A percentile compares a stretch with the other conserved stretches of the same genome.
These are phyloP conservation scores for Trissolcus basalis DNA, from an alignment of 1,140 invertebrate genomes.

Conservation along the genomic window DNA sequence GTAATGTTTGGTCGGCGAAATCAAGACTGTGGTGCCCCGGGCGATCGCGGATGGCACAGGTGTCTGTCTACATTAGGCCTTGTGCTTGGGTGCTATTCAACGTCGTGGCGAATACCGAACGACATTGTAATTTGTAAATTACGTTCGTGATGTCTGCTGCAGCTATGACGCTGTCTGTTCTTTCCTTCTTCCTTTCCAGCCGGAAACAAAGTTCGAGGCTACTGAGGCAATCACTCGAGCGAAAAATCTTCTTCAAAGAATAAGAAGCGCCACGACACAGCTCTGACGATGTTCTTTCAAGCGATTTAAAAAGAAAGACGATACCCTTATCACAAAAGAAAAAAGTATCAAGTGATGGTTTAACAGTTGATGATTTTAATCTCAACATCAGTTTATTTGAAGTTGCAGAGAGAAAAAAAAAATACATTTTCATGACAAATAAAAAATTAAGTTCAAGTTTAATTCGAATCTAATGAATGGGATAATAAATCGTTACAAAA, in stretches of 20 bases:
- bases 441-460: no score
- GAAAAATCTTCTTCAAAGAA: constrained; percentile 42
- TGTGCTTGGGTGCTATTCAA: constrained; percentile 51
- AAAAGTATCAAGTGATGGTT: neutral
- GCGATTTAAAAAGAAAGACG: constrained; percentile 13
- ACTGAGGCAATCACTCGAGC: constrained; percentile 49
- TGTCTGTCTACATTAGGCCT: constrained; percentile 66
- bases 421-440: no score
- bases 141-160: constrained; percentile 48
- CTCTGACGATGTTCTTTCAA: constrained; percentile 33
- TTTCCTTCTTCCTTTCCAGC: constrained; percentile 45
- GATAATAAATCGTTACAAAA: neutral
- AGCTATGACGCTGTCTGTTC: constrained; percentile 48
- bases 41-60: constrained; percentile 66
- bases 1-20: constrained; percentile 45
- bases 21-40: constrained; percentile 61
- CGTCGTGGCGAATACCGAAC: constrained; percentile 61
- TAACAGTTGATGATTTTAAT: no score
- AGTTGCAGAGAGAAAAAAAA: no score
- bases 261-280: constrained; percentile 28
- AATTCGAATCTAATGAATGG: neutral
- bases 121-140: constrained; percentile 72
- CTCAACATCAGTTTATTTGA: no score
- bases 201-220: constrained; percentile 54
- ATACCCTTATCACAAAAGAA: neutral